A percentile compares a stretch with the other conserved stretches of the same genome.
Evolutionary conservation across 2,113 vertebrate species (phyloP).

Genomic region (Agelaius phoeniceus): DNA sequence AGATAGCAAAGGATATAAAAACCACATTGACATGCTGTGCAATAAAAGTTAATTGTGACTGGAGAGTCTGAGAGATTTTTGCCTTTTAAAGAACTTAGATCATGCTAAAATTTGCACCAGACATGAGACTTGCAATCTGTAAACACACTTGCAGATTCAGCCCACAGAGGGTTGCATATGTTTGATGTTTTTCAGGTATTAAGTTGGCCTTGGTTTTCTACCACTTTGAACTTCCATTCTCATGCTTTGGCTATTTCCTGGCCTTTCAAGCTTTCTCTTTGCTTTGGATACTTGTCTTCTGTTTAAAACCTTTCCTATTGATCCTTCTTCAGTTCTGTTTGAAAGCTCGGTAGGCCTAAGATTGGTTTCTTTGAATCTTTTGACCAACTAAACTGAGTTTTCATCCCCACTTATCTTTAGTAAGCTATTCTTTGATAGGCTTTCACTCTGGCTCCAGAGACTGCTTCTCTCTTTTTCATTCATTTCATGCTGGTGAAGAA

Average conservation of each 20-base stretch:
- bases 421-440: not conserved
- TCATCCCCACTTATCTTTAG: not conserved
- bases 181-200: not conserved
- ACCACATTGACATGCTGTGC: accelerated
- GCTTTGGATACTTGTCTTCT: not conserved
- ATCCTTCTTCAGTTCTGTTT: not conserved
- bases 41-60: not conserved
- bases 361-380: not conserved
- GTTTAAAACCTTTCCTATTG: not conserved
- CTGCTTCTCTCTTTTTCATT: not conserved
- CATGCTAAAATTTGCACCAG: not conserved
- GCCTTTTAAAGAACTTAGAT: not conserved
- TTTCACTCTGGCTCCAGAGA: not conserved
- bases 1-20: not conserved
- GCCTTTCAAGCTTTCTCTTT: not conserved
- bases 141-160: not conserved
- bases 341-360: not conserved
- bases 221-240: not conserved
- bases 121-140: not conserved
- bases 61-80: not conserved
- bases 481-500: not conserved
- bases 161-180: not conserved
- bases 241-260: not conserved
- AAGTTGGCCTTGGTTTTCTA: not conserved
- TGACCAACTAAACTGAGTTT: not conserved